Base-by-base conservation (phyloP, 2,888 invertebrate species). In the Conus canariensis region DNA sequence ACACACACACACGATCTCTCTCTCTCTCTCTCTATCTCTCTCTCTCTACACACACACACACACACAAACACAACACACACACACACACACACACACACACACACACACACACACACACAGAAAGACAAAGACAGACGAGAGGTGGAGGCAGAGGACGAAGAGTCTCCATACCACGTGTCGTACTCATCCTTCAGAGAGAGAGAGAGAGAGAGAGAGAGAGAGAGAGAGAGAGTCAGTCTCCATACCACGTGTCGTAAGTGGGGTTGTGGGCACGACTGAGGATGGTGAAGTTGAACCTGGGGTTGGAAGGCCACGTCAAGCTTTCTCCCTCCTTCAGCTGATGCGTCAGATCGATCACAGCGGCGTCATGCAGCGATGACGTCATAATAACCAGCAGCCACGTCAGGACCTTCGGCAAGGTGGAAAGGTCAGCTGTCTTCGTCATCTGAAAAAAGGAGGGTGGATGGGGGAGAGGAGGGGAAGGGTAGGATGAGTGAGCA, bases 331-430 rank as follows among this genome's bases (percentile, higher is more conserved):
- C 85, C 77, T 80, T 80, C 58, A 85, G 85, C 58, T n/a, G 22
- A 58, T 85, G 59, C 59, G 85, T 85, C 85, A 85, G 85, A n/a
- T 85, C 85, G 16, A 58, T 14, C 85, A 85, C 85, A 9, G 59
- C 58, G 58, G 30, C 59, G 77, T 22, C 77, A 45, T 45, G 14
- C 10, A 30, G 30, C 58, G 10, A 8, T 58, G 59, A 85, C 85
- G 85, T 85, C 85, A 85, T 3, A 16, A 85, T 19, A 22, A 58
- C 12, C 85, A 85, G 5, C 58, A 22, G 10, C 64, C 10, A 14
- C 64, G 16, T 64, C 64, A 64, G 8, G 16, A 70, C 19, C 70
- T 19, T 16, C 64, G 19, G 70, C 19, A 70, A 16, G 16, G 70
- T 19, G 19, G 70, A 19, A 3, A 22, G 8, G 22, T 16, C 8